phyloP scores from a whole-genome alignment of 1,140 invertebrate species.

The Tetragonula clypearis region DNA sequence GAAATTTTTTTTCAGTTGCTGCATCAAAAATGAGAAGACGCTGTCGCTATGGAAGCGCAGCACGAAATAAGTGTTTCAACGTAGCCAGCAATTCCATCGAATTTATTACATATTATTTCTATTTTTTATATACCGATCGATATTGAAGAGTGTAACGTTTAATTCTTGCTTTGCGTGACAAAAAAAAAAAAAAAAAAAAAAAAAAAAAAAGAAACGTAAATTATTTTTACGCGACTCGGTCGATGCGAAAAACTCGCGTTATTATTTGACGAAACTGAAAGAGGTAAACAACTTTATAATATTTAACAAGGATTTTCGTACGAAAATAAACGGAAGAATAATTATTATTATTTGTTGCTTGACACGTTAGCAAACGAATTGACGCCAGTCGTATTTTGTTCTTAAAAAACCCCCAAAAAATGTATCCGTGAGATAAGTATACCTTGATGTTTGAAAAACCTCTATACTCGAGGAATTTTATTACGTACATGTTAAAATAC shows the following conservation, averaged over 20 bases:
- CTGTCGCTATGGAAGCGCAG: neutral
- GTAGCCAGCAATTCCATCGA: neutral
- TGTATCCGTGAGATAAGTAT: neutral
- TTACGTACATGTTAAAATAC: neutral
- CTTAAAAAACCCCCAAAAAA: neutral
- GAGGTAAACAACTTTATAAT: neutral
- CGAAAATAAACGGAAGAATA: neutral
- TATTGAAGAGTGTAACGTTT: neutral
- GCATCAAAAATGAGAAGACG: neutral
- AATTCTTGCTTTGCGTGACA: neutral
- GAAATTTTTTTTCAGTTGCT: neutral
- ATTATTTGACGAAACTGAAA: neutral
- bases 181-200: too few species aligned
- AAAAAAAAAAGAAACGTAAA: neutral
- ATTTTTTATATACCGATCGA: slow-evolving; percentile 43
- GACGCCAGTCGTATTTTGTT: neutral
- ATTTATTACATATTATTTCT: neutral
- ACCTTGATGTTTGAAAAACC: too few species aligned
- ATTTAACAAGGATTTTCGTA: neutral
- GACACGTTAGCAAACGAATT: neutral
- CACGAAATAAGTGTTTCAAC: neutral
- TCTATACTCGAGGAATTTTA: neutral
- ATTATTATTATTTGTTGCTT: neutral
- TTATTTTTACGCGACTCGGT: neutral
- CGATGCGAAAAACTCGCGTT: neutral